Base-by-base conservation (phyloP, 1,140 invertebrate genomes). In the Drosophila mojavensis region DNA sequence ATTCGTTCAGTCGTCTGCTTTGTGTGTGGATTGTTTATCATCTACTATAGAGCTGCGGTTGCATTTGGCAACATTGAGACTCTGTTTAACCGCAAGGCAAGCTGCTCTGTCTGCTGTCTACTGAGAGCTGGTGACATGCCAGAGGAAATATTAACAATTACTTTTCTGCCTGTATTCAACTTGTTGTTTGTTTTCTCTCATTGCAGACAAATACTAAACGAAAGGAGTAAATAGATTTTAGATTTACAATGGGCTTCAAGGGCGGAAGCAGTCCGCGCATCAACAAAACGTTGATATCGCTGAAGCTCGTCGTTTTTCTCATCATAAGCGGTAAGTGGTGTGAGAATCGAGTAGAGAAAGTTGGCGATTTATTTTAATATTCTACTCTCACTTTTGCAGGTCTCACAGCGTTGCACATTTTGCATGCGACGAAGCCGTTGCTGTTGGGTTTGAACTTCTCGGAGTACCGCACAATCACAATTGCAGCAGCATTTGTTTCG, bases 361-460 rank as follows among this genome's bases (percentile, higher is more conserved):
- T 55, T 3, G 4, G 4, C 28, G 5, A 30, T 30, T 30, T 30
- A 4, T 24, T 1, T 10, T n/a, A 15, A 13, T 2, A 0, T 20
- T 20, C 4, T 9, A 17, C 5, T 28, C 15, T 43, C 0, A 1
- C 10, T 20, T 6, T 15, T 54, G 4, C 33, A 97, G 96, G 95
- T 65, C 92, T 97, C 76, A 95, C 96, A 69, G 95, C 95, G 77
- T 93, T 97, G 48, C 95, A 96, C 75, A 95, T 96, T 11, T 96
- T 96, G 88, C 94, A 97, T 26, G 94, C 95, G 2, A 92, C 95
- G 7, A 96, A 96, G 91, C 97, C 97, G 93, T 92, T 94, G 59
- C 90, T 94, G 33, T 92, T 96, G 53, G 96, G 96, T 2, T 81
- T 97, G 48, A 95, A 94, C 43, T 93, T 94, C 65, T 93, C 94